phyloP scores from a whole-genome alignment of 2,888 invertebrate species.

The Chrysopilus asiliformis region DNA sequence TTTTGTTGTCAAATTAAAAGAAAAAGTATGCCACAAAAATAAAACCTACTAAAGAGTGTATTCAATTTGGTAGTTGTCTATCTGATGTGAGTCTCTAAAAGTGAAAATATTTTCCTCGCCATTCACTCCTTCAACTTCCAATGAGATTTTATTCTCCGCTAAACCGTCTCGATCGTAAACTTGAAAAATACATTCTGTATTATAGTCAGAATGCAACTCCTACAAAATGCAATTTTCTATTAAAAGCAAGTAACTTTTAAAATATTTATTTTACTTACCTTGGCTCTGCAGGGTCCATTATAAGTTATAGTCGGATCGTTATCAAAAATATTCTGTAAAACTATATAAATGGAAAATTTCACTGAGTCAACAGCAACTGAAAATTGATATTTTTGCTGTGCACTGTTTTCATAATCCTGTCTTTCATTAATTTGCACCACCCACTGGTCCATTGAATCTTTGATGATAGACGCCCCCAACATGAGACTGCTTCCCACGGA shows the following conservation, averaged over 20 bases:
- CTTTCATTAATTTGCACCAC: conserved; percentile 26
- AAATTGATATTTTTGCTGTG: conserved; percentile 38
- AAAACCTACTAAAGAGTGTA: conserved; percentile 33
- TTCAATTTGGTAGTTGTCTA: conserved; percentile 20
- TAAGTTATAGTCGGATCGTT: conserved; percentile 41
- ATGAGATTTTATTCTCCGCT: conserved; percentile 33
- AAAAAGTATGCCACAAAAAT: conserved; percentile 17
- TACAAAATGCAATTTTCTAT: too few relatives aligned
- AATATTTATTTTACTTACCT: conserved; percentile 34
- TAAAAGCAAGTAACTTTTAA: too few relatives aligned
- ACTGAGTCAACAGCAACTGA: conserved; percentile 24
- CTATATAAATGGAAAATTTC: conserved; percentile 20
- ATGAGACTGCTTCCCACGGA: too few relatives aligned
- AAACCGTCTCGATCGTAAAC: conserved; percentile 21
- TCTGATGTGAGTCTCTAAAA: conserved; percentile 25
- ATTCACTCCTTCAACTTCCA: conserved; percentile 34
- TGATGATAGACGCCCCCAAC: too few relatives aligned
- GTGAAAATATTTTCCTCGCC: conserved; percentile 34
- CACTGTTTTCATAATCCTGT: conserved; percentile 42
- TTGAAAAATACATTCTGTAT: conserved; percentile 26
- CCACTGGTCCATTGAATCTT: too few relatives aligned
- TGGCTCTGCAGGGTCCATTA: conserved; percentile 34
- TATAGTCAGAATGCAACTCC: conserved; percentile 29
- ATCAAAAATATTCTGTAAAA: conserved; percentile 36
- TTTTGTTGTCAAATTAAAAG: too few relatives aligned